These are phyloP conservation scores for Phoenoteleia sp. DNA, from an alignment of 2,888 invertebrate species.

Conservation along the genomic window DNA sequence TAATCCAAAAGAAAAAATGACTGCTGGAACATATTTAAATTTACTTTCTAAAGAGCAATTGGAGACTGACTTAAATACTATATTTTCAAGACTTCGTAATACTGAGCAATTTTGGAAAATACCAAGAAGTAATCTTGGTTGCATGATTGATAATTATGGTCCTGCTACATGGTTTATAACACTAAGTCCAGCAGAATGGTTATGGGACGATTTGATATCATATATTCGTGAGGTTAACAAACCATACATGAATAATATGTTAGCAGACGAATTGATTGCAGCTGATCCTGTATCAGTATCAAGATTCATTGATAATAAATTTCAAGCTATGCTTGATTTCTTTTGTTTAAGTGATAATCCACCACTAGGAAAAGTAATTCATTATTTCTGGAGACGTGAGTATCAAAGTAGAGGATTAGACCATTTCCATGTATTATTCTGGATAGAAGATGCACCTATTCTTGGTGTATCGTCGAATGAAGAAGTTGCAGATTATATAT, in stretches of 20 bases:
- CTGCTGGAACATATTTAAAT: constrained; percentile 31
- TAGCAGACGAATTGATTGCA: constrained; percentile 76
- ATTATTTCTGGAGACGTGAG: constrained; percentile 74
- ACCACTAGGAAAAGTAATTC: constrained; percentile 74
- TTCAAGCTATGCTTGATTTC: constrained; percentile 65
- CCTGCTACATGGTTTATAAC: constrained; percentile 64
- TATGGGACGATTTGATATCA: neutral
- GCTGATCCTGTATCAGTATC: constrained; percentile 79
- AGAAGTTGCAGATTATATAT: constrained; percentile 70
- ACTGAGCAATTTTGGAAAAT: constrained; percentile 71
- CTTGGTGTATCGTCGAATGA: constrained; percentile 59
- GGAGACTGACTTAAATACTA: constrained; percentile 34
- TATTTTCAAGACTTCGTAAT: constrained; percentile 71
- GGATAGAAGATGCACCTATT: constrained; percentile 74
- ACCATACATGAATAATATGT: constrained; percentile 68
- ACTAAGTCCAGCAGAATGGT: no score
- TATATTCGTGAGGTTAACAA: neutral
- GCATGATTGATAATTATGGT: neutral
- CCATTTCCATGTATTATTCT: constrained; percentile 78
- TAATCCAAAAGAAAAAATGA: constrained; percentile 33
- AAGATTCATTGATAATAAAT: neutral
- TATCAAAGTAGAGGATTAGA: constrained; percentile 76
- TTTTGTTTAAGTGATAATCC: constrained; percentile 47
- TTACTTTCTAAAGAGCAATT: constrained; percentile 17
- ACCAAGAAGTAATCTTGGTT: constrained; percentile 37